phyloP scores from a whole-genome alignment of 2,113 vertebrate species.

The Phylloscopus whistleri region DNA sequence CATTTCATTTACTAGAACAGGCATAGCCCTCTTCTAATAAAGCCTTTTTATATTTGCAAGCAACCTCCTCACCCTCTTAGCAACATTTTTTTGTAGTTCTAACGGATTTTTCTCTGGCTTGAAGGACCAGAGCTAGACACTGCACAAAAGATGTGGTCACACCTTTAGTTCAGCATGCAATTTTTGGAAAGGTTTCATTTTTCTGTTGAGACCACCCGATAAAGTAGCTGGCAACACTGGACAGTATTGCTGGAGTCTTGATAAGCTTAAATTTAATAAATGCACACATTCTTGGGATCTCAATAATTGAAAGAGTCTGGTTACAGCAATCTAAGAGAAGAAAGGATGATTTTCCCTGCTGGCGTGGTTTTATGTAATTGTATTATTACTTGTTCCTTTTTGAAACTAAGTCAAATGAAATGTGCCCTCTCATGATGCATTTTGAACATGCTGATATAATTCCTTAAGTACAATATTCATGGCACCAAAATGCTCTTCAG shows the following conservation, averaged over 20 bases:
- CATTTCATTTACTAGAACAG: background rate
- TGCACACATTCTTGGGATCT: background rate
- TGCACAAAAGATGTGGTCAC: background rate
- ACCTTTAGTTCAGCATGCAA: background rate
- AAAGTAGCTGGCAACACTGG: background rate
- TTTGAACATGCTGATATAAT: constrained; percentile 61
- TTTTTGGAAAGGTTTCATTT: background rate
- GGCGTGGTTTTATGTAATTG: background rate
- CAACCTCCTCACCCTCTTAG: background rate
- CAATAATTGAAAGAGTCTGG: constrained; percentile 3
- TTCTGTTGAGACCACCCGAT: accelerated
- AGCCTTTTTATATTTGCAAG: background rate
- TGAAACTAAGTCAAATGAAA: constrained; percentile 34
- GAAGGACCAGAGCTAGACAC: background rate
- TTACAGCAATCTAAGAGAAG: background rate
- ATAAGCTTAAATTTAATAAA: constrained; percentile 12
- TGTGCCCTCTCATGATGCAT: constrained; percentile 47
- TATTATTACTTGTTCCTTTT: constrained; percentile 33
- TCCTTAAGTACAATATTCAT: constrained; percentile 52
- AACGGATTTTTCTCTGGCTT: background rate
- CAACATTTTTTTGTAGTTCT: background rate
- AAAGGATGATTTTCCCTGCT: constrained; percentile 13
- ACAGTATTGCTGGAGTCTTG: background rate
- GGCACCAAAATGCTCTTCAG: constrained; percentile 48
- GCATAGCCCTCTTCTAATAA: background rate